Evolutionary conservation across 2,797 vertebrate genomes (phyloP), one percentile per base, ranked within the genome.

Genomic region (Takifugu ocellatus): DNA sequence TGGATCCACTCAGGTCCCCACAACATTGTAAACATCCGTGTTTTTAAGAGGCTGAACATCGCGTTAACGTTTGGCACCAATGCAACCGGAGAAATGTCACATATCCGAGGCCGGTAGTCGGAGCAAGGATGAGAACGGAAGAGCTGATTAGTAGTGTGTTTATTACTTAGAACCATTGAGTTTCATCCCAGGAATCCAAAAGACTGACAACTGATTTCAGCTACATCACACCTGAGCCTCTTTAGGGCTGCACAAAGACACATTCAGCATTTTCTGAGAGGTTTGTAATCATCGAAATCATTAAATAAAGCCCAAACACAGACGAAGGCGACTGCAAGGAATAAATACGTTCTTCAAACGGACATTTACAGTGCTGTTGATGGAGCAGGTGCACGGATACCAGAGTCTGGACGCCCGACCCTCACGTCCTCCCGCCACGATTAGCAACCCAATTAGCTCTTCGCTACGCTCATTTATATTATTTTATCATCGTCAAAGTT

Each of bases 261-360:
- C 75, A 71, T 75, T 61, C 11, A 39, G 11, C 3, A 12, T 14
- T 14, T 39, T 39, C 12, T 39, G 36, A 39, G 36, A 39, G 3
- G 36, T 39, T 39, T 39, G 21, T 62, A 31, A 59, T 81, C 67
- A 48, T 46, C 44, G 12, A 17, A 1, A n/a, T 8, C 5, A 6
- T 46, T 48, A 12, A 24, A 48, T 25, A 48, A 10, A 25, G 9
- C 24, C 24, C n/a, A 63, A 74, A 74, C 25, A 71, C 15, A 54
- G 51, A 77, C 51, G 69, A 29, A 54, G 51, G 66, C 62, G 60
- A 39, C n/a, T 56, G 70, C 84, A 81, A 89, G 84, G 84, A 90
- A 91, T 89, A 87, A 82, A 87, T 75, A 71, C 61, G 47, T 75
- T 59, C 63, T 67, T 79, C 66, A 75, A 75, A 80, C 86, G 86